Evolutionary conservation across 2,888 invertebrate genomes (phyloP), one percentile per base, ranked within the genome.

Genomic region (Callosobruchus maculatus): DNA sequence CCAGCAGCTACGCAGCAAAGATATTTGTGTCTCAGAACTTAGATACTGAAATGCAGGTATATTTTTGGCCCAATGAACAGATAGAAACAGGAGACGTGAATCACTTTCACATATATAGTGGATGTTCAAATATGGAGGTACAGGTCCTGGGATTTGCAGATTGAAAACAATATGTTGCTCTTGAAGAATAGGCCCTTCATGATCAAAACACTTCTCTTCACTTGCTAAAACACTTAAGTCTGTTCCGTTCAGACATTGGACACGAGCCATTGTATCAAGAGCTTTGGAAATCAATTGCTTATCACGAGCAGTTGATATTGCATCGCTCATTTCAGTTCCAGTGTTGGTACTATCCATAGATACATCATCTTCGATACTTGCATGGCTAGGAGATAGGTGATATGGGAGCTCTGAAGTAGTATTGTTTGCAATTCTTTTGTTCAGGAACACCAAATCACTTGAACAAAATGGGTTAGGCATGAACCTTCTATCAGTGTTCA

Each of bases 61-160:
- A 81, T 94, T 94, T 79, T 94, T 90, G 72, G 96, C 92, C 97
- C 98, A 98, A 83, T 97, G 94, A 74, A 97, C 94, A 20, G 94
- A 93, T 13, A 97, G 91, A 84, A 97, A 97, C 74, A 99, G 90
- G 73, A 99, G 90, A 71, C 98, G 89, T 0, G 98, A 97, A 22
- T 97, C 97, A 80, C 95, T 96, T 89, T 99, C 98, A 88, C 97
- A 98, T 72, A 96, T 95, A 83, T 96, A 97, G 88, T 98, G 97
- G 83, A 96, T 92, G 80, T 97, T 96, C 81, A 97, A 91, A 88
- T 95, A 96, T n/a, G 95, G 91, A 20, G 97, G 95, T 81, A 95
- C 93, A 5, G 95, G 92, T 22, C 92, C 91, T 20, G 93, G 92
- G 69, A 95, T 92, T 81, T 94, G 93, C 79, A 96, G 87, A 82